A percentile compares a stretch with the other conserved stretches of the same genome.
Evolutionary conservation across 2,797 vertebrate species (phyloP).

Genomic region (Pempheris klunzingeri): DNA sequence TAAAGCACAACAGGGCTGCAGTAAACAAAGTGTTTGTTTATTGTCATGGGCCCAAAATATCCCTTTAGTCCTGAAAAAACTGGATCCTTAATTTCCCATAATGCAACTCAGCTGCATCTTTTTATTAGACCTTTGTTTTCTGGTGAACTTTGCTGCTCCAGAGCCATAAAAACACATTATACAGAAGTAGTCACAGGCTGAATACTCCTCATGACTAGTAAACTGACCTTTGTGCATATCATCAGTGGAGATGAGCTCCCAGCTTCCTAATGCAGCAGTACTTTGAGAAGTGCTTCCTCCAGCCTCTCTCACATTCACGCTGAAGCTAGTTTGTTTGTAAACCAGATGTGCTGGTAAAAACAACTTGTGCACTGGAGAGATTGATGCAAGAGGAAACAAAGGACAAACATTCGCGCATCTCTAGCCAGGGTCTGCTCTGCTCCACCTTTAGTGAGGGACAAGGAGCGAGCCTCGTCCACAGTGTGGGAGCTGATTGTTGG

Average conservation of each 20-base stretch:
- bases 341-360: neutral
- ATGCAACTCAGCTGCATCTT: neutral
- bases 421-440: neutral
- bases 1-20: neutral
- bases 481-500: slow-evolving; percentile 9
- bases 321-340: neutral
- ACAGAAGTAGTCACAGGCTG: neutral
- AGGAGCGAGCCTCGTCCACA: neutral
- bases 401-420: slow-evolving; percentile 4
- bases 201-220: slow-evolving; percentile 1
- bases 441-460: neutral
- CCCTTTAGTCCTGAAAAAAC: no score
- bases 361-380: neutral
- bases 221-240: slow-evolving; percentile 9
- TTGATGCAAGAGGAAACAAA: neutral
- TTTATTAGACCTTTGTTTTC: neutral
- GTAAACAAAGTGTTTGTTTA: neutral
- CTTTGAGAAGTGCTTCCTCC: neutral
- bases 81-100: neutral
- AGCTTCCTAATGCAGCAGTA: slow-evolving; percentile 5
- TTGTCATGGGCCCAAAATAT: no score
- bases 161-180: neutral
- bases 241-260: neutral
- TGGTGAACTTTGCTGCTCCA: neutral
- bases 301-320: neutral